These are phyloP conservation scores for Vicugna pacos DNA, from an alignment of 2,113 vertebrate species.

Conservation along the genomic window DNA sequence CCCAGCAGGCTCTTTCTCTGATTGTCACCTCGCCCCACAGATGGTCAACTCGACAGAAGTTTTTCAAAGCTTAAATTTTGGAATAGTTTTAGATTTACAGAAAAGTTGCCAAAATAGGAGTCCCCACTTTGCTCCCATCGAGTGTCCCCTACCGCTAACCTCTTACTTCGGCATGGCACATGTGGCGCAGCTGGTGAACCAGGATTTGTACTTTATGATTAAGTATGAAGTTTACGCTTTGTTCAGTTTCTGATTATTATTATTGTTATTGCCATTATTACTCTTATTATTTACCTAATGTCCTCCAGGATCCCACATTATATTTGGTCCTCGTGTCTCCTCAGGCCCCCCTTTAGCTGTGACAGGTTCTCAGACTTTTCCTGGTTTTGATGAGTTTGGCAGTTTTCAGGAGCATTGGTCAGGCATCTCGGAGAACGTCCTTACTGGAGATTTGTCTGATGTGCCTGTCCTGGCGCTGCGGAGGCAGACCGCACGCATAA, in stretches of 20 bases:
- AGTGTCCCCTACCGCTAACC: background rate
- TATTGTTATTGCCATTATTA: too few relatives aligned
- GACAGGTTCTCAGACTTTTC: background rate
- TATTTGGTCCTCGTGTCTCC: background rate
- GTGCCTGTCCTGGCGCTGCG: background rate
- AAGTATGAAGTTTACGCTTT: background rate
- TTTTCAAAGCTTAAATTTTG: background rate
- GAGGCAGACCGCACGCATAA: background rate
- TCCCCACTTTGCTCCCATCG: background rate
- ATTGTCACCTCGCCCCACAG: background rate
- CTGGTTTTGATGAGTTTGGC: background rate
- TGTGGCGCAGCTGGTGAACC: background rate
- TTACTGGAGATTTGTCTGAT: background rate
- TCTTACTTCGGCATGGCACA: background rate
- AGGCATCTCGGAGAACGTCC: background rate
- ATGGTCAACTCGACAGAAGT: background rate
- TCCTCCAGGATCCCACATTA: background rate
- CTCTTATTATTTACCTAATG: background rate
- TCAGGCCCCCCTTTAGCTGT: background rate
- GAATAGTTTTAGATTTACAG: background rate
- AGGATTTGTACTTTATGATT: background rate
- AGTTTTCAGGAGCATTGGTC: background rate
- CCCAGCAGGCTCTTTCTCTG: too few relatives aligned
- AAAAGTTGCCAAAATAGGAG: background rate
- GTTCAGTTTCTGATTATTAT: background rate